A percentile compares a stretch with the other conserved stretches of the same genome.
Conservation (phyloP, 2,113 vertebrate genomes). For the Oreotragus oreotragus region DNA sequence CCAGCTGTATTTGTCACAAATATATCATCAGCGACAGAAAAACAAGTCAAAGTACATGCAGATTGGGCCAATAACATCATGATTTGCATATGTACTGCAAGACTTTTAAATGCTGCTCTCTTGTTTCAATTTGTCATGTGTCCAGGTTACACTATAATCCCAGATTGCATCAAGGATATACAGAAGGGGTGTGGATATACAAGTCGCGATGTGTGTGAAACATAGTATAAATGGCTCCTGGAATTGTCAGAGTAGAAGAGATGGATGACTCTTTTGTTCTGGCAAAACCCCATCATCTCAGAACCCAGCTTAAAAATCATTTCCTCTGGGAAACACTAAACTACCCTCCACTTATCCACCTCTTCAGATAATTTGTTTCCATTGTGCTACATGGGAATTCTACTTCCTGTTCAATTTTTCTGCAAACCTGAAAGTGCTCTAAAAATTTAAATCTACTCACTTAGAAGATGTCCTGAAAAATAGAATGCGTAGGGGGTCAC, state of each 20-base stretch:
- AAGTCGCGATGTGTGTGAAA: not conserved
- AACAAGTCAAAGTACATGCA: constrained; percentile 10
- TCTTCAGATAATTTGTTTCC: not conserved
- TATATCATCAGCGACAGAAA: not conserved
- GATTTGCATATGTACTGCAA: not conserved
- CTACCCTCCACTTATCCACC: not conserved
- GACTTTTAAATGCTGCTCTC: not conserved
- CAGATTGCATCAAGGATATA: not conserved
- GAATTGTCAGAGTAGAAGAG: not conserved
- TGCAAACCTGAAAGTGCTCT: not conserved
- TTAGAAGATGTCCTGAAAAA: not conserved
- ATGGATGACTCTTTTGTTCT: not conserved
- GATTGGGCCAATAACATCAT: not conserved
- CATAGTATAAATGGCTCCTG: not conserved
- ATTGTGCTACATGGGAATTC: not conserved
- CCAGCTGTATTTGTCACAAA: not conserved
- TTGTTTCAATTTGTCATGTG: not conserved
- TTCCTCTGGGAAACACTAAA: not conserved
- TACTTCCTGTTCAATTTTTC: not conserved
- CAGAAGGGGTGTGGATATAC: not conserved
- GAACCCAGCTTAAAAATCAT: not conserved
- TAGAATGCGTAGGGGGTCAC: not conserved
- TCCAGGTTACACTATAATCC: not conserved
- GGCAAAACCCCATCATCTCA: not conserved
- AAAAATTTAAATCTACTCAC: not conserved